Percentiles rank a stretch among this genome's conserved stretches.
phyloP scores from a whole-genome alignment of 2,888 invertebrate species.

The Pyrrhosoma nymphula region DNA sequence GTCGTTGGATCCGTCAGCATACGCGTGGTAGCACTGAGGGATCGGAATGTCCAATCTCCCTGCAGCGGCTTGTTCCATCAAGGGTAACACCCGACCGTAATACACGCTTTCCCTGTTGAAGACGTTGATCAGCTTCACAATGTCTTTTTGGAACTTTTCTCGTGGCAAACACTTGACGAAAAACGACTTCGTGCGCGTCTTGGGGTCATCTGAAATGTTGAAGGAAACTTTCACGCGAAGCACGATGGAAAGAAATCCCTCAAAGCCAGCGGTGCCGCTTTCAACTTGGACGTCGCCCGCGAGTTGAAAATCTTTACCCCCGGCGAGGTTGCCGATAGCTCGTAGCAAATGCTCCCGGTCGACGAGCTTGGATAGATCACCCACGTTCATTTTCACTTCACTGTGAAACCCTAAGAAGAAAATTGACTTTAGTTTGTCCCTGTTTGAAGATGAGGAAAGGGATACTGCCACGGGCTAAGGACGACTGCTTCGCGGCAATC shows the following conservation, averaged over 20 bases:
- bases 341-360: background rate
- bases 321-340: background rate
- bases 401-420: background rate
- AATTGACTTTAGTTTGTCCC: background rate
- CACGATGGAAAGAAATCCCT: constrained; percentile 21
- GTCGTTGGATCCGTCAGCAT: background rate
- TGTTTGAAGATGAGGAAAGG: background rate
- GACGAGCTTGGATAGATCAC: background rate
- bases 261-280: background rate
- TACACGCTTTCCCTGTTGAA: background rate
- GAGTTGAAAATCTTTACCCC: background rate
- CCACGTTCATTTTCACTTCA: background rate
- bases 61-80: background rate
- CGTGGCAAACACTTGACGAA: constrained; percentile 29
- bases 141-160: background rate
- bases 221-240: constrained; percentile 37
- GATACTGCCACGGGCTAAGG: no score
- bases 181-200: background rate
- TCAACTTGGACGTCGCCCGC: background rate
- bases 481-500: no score
- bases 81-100: background rate
- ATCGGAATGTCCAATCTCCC: background rate
- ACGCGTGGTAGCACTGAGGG: constrained; percentile 18
- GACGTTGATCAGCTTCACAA: background rate
- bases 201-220: background rate